Evolutionary conservation across 2,888 invertebrate species (phyloP), one percentile per base, ranked within the genome.

Genomic region (Platycnemis pennipes): DNA sequence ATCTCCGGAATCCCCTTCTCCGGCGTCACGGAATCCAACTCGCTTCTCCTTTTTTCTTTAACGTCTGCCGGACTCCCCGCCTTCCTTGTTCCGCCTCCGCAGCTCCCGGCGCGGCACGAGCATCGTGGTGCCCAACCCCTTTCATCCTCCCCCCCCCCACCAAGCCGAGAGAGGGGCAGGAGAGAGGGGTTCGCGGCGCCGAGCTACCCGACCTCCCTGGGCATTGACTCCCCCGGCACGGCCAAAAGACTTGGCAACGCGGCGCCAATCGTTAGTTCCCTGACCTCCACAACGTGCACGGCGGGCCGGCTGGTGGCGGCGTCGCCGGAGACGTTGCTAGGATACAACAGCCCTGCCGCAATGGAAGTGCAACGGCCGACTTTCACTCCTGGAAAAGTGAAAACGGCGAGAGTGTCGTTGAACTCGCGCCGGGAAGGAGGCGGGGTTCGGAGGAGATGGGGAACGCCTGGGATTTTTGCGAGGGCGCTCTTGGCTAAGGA

Each of bases 261-360:
- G 8, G 91, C 91, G 42, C 63, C 91, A 91, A 91, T 91, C 91
- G 91, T 91, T 91, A 91, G 91, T 91, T 91, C 91, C 91, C 91
- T 91, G 91, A 91, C 91, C 91, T 91, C 91, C 91, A 91, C 91
- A 91, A 91, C 91, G 91, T 91, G 91, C 91, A 91, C 91, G 91
- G 63, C 91, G 91, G 56, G 91, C 63, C 56, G 63, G 91, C n/a
- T 44, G 45, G 45, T 26, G 22, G 63, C 44, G 56, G 56, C 91
- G 91, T 91, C 63, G 63, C 3, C 16, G 16, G 88, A 87, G 45
- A 87, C 91, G 91, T 91, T 91, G 91, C 91, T 91, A 91, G 91
- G 91, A 91, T 91, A 91, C 91, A 56, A 77, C n/a, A 45, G 45
- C 87, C 87, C 87, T 44, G 63, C 69, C 91, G 91, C 91, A 91